Percentiles rank a stretch among this genome's conserved stretches.
phyloP scores from a whole-genome alignment of 1,140 invertebrate species.

The Drosophila nannoptera region DNA sequence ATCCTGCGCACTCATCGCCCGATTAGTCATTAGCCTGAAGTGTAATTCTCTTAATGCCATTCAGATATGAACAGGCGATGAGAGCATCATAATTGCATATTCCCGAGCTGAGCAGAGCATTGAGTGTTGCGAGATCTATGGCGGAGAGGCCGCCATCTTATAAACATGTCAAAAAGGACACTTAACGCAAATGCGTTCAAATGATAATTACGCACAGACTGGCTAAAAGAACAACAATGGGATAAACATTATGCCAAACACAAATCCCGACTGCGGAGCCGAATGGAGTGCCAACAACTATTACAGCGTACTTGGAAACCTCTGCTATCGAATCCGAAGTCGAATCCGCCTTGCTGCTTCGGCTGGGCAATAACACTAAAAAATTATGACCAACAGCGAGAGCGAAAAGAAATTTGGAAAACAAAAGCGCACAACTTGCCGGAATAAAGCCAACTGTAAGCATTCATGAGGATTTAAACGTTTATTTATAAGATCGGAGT shows the following conservation, averaged over 20 bases:
- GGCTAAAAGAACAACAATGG: constrained; percentile 40
- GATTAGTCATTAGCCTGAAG: background rate
- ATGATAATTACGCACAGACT: constrained; percentile 65
- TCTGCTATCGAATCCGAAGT: constrained; percentile 45
- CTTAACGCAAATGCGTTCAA: constrained; percentile 73
- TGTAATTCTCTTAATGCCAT: constrained; percentile 1
- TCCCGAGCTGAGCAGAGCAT: constrained; percentile 18
- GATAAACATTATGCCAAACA: constrained; percentile 38
- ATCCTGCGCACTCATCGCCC: background rate
- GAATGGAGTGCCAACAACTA: constrained; percentile 75
- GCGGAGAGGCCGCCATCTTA: constrained; percentile 57
- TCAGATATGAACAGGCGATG: constrained; percentile 11
- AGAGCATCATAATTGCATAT: constrained; percentile 25
- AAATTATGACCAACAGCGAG: constrained; percentile 62
- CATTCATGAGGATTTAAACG: constrained; percentile 76
- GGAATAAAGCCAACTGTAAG: constrained; percentile 74
- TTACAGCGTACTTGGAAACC: constrained; percentile 65
- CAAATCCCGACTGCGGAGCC: constrained; percentile 30
- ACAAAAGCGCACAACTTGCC: constrained; percentile 66
- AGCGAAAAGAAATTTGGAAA: constrained; percentile 62
- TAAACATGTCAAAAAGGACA: constrained; percentile 77
- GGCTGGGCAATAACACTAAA: constrained; percentile 72
- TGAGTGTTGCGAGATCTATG: constrained; percentile 43
- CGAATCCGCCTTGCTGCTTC: constrained; percentile 55
- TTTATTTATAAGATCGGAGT: constrained; percentile 68